Conservation (phyloP, 2,888 invertebrate genomes). For the Cephalotes varians region DNA sequence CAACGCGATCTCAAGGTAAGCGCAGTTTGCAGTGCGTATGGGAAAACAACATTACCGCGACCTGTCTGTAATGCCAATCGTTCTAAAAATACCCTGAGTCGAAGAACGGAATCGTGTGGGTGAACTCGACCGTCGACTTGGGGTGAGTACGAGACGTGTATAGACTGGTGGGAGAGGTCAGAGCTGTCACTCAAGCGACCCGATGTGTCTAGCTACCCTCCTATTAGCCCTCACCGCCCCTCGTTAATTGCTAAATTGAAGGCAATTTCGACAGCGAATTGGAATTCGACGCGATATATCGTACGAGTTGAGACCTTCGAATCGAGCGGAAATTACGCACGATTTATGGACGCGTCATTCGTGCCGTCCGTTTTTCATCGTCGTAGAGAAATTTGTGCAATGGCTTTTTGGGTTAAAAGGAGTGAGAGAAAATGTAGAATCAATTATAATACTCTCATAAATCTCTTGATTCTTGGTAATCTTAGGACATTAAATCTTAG, state of each 20-base stretch:
- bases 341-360: slow-evolving; percentile 78
- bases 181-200: slow-evolving; percentile 84
- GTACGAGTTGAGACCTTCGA: slow-evolving; percentile 67
- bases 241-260: slow-evolving; percentile 85
- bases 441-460: slow-evolving; percentile 25
- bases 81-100: slow-evolving; percentile 49
- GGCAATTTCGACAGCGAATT: slow-evolving; percentile 83
- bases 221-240: slow-evolving; percentile 82
- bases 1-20: slow-evolving; percentile 18
- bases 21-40: slow-evolving; percentile 35
- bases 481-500: too few relatives aligned
- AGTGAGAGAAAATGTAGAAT: not conserved
- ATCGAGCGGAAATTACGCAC: slow-evolving; percentile 72
- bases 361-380: slow-evolving; percentile 52
- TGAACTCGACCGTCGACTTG: slow-evolving; percentile 69
- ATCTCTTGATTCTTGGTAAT: not conserved
- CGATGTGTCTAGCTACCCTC: slow-evolving; percentile 84
- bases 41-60: slow-evolving; percentile 48
- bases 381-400: slow-evolving; percentile 55
- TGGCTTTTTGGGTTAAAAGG: not conserved
- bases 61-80: slow-evolving; percentile 49
- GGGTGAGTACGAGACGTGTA: slow-evolving; percentile 67
- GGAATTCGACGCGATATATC: slow-evolving; percentile 79
- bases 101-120: slow-evolving; percentile 67
- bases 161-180: slow-evolving; percentile 82